phyloP scores from a whole-genome alignment of 2,888 invertebrate genomes.

The Catocala sponsa region DNA sequence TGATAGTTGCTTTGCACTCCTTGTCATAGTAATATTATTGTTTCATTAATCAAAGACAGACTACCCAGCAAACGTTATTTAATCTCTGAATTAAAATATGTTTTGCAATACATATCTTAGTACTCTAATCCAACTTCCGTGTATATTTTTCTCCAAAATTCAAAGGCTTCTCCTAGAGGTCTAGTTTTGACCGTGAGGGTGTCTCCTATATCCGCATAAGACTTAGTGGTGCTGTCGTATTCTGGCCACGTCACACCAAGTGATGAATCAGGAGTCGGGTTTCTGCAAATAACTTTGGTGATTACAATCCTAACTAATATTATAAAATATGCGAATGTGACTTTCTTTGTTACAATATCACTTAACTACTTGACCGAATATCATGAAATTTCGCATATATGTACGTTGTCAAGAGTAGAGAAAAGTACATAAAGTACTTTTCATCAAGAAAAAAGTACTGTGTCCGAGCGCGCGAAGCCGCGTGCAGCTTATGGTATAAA shows the following conservation, averaged over 20 bases:
- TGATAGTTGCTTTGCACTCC: too few relatives aligned
- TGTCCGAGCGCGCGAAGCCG: too few relatives aligned
- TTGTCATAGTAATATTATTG: too few relatives aligned
- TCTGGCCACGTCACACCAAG: slow-evolving; percentile 65
- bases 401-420: too few relatives aligned
- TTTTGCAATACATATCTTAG: not conserved
- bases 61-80: slow-evolving; percentile 14
- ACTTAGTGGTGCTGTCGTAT: slow-evolving; percentile 53
- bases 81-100: slow-evolving; percentile 40
- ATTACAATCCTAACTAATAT: not conserved
- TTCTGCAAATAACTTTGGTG: slow-evolving; percentile 53
- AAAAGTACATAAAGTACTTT: too few relatives aligned
- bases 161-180: slow-evolving; percentile 48
- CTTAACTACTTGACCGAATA: too few relatives aligned
- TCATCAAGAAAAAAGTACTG: too few relatives aligned
- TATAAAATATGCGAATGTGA: too few relatives aligned
- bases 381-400: too few relatives aligned
- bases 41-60: too few relatives aligned
- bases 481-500: too few relatives aligned
- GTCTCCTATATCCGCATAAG: slow-evolving; percentile 65
- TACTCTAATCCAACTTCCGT: slow-evolving; percentile 6
- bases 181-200: slow-evolving; percentile 46
- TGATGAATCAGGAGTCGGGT: slow-evolving; percentile 66
- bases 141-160: slow-evolving; percentile 64
- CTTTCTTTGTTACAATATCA: too few relatives aligned